phyloP scores from a whole-genome alignment of 1,140 invertebrate genomes.

The Drosophila kanapiae region DNA sequence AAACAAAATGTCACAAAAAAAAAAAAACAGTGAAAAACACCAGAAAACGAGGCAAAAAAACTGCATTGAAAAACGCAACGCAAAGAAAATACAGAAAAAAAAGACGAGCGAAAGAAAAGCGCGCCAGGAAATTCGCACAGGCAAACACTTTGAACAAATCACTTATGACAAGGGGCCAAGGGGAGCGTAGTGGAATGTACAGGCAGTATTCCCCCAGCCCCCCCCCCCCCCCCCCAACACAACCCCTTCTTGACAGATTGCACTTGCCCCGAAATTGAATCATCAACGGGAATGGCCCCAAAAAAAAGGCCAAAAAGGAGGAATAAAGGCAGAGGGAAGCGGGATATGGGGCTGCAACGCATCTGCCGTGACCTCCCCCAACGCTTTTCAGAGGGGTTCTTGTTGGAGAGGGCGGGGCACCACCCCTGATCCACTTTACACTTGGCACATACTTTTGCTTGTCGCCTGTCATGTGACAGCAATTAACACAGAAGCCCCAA shows the following conservation, averaged over 20 bases:
- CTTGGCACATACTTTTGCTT: constrained; percentile 66
- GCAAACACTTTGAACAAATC: constrained; percentile 76
- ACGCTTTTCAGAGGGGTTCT: neutral
- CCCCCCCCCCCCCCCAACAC: neutral
- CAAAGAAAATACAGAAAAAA: constrained; percentile 8
- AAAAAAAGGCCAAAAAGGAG: neutral
- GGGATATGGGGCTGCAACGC: constrained; percentile 25
- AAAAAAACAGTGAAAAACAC: constrained; percentile 3
- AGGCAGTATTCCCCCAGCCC: neutral
- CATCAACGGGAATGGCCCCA: constrained; percentile 59
- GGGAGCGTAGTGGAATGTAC: neutral
- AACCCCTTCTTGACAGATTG: constrained; percentile 39
- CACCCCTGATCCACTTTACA: constrained; percentile 35
- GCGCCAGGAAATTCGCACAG: constrained; percentile 60
- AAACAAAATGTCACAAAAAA: constrained; percentile 58
- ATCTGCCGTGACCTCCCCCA: constrained; percentile 39
- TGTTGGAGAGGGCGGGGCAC: neutral
- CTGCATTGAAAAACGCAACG: constrained; percentile 17
- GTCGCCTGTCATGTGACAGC: constrained; percentile 76
- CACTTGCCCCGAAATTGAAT: constrained; percentile 70
- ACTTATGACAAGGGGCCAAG: constrained; percentile 58
- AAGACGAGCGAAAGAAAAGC: constrained; percentile 37
- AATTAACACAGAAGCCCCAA: constrained; percentile 74
- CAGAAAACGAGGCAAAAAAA: neutral
- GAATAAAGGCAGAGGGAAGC: no score